Base-by-base conservation (phyloP, 2,888 invertebrate genomes). In the Coleophora deauratella region DNA sequence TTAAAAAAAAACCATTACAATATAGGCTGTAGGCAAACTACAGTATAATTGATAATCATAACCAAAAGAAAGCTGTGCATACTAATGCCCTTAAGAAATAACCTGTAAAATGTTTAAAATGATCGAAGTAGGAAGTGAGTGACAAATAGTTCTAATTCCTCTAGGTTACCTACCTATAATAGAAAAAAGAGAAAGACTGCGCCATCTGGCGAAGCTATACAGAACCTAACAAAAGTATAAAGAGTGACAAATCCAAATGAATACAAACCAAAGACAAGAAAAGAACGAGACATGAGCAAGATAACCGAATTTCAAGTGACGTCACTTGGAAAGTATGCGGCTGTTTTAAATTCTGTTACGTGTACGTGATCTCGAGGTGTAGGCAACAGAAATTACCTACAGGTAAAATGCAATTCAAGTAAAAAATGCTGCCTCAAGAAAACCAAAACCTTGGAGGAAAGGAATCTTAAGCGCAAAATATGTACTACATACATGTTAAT, bases 241-340 rank as follows among this genome's bases (percentile, higher is more conserved):
- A n/a, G 9, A 31, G 9, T 9, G 7, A n/a, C 31, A 28, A 28
- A 10, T 28, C n/a, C n/a, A n/a, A 21, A 28, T 35, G 39, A 28
- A 28, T 28, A 21, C 31, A 11, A 31, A 33, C 38, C 44, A 47
- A 45, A 47, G 54, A 53, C 54, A 52, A 53, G 46, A 46, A 51
- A 54, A n/a, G n/a, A n/a, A n/a, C 53, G 40, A 48, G 39, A 52
- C 46, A 54, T 52, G 54, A 54, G 51, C 62, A 58, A 62, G 57
- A 62, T 55, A 58, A 49, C 72, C 75, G 61, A 80, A 79, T 69
- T 71, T 66, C 52, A 46, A 57, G 62, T 81, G 80, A 82, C 79
- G 80, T 75, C 72, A 77, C 70, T 68, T 69, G 66, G 73, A 78
- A 82, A 79, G 78, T 72, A 80, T 77, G 73, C 55, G 65, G 60